A percentile compares a stretch with the other conserved stretches of the same genome.
Conservation (phyloP, 64 coral and sea anemone species). For the Actinia equina region DNA sequence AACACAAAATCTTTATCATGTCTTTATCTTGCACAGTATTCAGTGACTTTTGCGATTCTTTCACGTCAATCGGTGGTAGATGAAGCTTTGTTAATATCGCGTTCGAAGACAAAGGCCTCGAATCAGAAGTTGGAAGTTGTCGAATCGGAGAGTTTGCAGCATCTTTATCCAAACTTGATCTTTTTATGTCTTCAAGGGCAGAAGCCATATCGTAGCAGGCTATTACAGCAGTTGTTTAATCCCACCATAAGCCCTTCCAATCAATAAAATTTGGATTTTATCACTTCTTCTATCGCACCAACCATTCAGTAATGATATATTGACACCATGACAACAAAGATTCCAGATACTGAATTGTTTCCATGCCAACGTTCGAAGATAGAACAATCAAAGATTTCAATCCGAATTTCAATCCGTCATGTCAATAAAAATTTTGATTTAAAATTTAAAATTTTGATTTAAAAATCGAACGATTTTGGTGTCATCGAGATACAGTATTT, state of each 20-base stretch:
- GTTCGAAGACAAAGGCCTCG: background rate
- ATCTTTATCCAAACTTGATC: background rate
- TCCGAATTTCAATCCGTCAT: too few relatives aligned
- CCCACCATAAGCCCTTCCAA: slow-evolving; percentile 11
- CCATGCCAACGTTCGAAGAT: background rate
- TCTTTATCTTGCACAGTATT: background rate
- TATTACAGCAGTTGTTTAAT: background rate
- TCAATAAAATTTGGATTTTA: background rate
- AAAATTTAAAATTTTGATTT: too few relatives aligned
- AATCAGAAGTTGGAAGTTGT: background rate
- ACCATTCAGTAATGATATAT: background rate
- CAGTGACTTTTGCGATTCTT: background rate
- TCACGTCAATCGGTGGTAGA: slow-evolving; percentile 20
- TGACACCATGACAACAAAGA: slow-evolving; percentile 2
- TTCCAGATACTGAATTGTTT: background rate
- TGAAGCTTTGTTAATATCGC: background rate
- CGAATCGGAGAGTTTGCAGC: background rate
- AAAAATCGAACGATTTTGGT: too few relatives aligned
- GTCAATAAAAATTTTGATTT: too few relatives aligned
- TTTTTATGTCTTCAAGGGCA: background rate
- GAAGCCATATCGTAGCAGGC: background rate
- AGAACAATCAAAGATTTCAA: too few relatives aligned
- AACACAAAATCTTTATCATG: slow-evolving; percentile 65
- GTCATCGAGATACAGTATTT: too few relatives aligned
- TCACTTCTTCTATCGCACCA: background rate